phyloP scores from a whole-genome alignment of 2,797 vertebrate species.

The Spatula versicolor region DNA sequence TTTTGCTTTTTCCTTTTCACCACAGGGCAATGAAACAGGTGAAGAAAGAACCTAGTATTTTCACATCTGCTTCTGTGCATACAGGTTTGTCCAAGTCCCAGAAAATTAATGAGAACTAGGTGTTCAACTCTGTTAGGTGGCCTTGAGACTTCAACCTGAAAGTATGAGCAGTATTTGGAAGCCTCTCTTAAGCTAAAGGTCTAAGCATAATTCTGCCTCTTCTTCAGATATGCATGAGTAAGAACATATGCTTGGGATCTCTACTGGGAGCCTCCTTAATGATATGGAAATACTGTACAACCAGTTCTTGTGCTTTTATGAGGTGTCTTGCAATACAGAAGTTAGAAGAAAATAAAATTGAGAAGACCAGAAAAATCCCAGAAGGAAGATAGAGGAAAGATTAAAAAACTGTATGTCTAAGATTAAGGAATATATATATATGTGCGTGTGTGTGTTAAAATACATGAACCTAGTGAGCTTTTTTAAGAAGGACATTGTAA shows the following conservation, averaged over 20 bases:
- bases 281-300: not conserved
- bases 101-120: not conserved
- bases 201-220: not conserved
- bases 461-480: not conserved
- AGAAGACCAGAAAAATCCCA: not conserved
- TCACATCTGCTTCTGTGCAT: not conserved
- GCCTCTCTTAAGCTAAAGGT: not conserved
- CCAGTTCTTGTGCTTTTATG: not conserved
- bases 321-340: not conserved
- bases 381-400: not conserved
- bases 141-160: not conserved
- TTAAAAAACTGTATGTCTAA: not conserved
- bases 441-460: not conserved
- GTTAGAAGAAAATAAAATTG: not conserved
- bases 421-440: not conserved
- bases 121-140: not conserved
- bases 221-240: not conserved
- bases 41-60: not conserved
- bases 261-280: not conserved
- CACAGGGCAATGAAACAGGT: not conserved
- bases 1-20: not conserved
- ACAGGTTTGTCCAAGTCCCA: not conserved
- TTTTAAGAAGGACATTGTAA: not conserved
- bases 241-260: not conserved
- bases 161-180: not conserved